Percentiles rank a stretch among this genome's conserved stretches.
Evolutionary conservation across 1,140 invertebrate species (phyloP).

Genomic region (Drosophila auraria): DNA sequence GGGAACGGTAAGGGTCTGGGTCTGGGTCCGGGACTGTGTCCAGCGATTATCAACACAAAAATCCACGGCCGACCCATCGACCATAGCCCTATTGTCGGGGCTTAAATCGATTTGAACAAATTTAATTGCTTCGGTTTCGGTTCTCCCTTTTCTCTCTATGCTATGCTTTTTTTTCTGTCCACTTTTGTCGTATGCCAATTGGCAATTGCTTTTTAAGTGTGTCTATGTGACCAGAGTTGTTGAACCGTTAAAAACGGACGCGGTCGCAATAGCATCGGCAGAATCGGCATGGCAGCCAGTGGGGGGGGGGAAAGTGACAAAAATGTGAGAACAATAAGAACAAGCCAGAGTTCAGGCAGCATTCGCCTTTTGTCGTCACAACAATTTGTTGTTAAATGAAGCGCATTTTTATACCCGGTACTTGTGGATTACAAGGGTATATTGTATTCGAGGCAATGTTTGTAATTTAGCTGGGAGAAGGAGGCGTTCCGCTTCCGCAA

Average conservation of each 20-base stretch:
- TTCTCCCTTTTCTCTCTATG: slow-evolving; percentile 1
- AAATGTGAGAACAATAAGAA: slow-evolving; percentile 28
- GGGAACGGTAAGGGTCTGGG: background rate
- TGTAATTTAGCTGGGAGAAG: background rate
- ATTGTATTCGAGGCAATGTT: slow-evolving; percentile 13
- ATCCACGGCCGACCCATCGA: slow-evolving; percentile 13
- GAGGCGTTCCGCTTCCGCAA: background rate
- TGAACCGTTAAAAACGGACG: slow-evolving; percentile 68
- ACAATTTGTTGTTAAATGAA: slow-evolving; percentile 80
- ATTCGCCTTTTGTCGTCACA: slow-evolving; percentile 63
- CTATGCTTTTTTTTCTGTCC: slow-evolving; percentile 12
- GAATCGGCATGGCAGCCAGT: background rate
- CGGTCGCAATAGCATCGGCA: slow-evolving; percentile 28
- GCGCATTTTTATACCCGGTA: slow-evolving; percentile 56
- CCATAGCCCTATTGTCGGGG: slow-evolving; percentile 71
- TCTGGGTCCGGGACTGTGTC: slow-evolving; percentile 6
- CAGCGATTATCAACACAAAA: slow-evolving; percentile 20
- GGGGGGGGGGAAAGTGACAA: slow-evolving; percentile 6
- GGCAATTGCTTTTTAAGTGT: slow-evolving; percentile 77
- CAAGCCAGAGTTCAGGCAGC: slow-evolving; percentile 37
- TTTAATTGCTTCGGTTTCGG: slow-evolving; percentile 77
- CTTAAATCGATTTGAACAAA: slow-evolving; percentile 81
- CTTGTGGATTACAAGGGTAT: slow-evolving; percentile 10
- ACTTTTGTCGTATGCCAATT: slow-evolving; percentile 58
- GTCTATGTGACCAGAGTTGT: slow-evolving; percentile 70